phyloP scores from a whole-genome alignment of 2,113 vertebrate genomes.

The Vulpes vulpes region DNA sequence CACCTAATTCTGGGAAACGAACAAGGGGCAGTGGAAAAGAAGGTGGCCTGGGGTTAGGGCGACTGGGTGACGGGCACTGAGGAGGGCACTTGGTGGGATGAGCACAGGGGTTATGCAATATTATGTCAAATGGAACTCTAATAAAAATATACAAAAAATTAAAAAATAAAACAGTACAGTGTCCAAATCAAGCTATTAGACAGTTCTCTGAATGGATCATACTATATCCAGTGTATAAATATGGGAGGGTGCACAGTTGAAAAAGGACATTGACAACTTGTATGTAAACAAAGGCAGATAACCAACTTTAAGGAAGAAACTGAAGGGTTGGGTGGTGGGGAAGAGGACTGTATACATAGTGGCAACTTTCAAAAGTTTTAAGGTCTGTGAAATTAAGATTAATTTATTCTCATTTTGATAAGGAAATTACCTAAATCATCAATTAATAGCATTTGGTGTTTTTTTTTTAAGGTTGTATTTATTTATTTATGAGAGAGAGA shows the following conservation, averaged over 20 bases:
- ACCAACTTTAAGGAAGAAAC: background rate
- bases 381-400: background rate
- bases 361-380: slow-evolving; percentile 15
- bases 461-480: too few species aligned
- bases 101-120: too few species aligned
- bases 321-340: background rate
- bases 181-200: background rate
- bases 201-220: background rate
- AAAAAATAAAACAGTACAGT: background rate
- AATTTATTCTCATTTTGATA: slow-evolving; percentile 3
- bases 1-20: too few species aligned
- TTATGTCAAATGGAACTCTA: too few species aligned
- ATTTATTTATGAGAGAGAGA: too few species aligned
- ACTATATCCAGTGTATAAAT: background rate
- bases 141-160: too few species aligned
- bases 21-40: too few species aligned
- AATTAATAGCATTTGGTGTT: background rate
- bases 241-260: background rate
- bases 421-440: background rate
- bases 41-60: too few species aligned
- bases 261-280: background rate
- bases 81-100: too few species aligned
- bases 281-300: slow-evolving; percentile 10
- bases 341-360: background rate
- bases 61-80: too few species aligned